These are phyloP conservation scores for Cebus imitator DNA, from an alignment of 2,113 vertebrate species.

Conservation along the genomic window DNA sequence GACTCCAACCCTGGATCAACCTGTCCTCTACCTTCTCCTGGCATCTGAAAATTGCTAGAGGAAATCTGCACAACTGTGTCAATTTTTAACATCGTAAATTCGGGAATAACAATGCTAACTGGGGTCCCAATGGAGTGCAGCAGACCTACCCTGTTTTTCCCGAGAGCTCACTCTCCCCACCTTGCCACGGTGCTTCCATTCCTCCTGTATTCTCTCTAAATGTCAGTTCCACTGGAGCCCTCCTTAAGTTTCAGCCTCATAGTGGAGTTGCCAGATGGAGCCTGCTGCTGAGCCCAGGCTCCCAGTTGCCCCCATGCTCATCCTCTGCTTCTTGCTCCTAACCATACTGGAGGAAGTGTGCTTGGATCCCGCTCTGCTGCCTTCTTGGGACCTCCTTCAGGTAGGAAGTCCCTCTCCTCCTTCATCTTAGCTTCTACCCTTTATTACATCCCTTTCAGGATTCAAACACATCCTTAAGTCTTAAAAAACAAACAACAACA, in stretches of 20 bases:
- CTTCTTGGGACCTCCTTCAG: no score
- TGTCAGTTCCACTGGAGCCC: background rate
- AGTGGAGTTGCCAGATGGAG: background rate
- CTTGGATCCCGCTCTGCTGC: no score
- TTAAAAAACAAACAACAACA: background rate
- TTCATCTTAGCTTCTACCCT: background rate
- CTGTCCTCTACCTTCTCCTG: background rate
- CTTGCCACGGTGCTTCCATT: no score
- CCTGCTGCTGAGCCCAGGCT: background rate
- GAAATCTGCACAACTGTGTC: background rate
- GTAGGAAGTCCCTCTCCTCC: background rate
- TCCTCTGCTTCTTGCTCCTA: background rate
- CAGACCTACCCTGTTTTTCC: background rate
- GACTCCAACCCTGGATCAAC: background rate
- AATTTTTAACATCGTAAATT: background rate
- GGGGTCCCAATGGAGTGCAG: background rate
- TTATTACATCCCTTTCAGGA: background rate
- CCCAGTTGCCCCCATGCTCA: background rate
- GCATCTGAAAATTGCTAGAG: background rate
- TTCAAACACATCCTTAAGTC: background rate
- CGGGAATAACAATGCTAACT: background rate
- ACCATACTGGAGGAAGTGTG: background rate
- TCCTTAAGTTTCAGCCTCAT: background rate
- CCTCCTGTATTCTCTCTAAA: background rate
- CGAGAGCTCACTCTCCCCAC: background rate